Evolutionary conservation across 2,113 vertebrate genomes (phyloP), one percentile per base, ranked within the genome.

Genomic region (Ranitomeya variabilis): DNA sequence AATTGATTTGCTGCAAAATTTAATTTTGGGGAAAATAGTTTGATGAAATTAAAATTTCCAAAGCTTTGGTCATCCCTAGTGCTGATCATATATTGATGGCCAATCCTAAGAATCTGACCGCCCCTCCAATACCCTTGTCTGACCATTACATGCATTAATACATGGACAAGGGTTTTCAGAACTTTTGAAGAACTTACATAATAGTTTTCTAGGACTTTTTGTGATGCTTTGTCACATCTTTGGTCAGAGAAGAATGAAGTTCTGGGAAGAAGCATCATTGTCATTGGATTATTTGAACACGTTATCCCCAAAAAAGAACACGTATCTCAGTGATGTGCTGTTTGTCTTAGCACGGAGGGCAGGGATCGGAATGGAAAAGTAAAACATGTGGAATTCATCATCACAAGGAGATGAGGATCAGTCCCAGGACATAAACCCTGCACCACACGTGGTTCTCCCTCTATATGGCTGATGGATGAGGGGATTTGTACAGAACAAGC

Each of bases 311-410:
- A 62, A 23, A 31, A 81, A 62, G 37, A 81, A 37, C 79, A 81
- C 57, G 26, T 31, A 11, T 80, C 9, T 62, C 62, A 62, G 15
- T 37, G 57, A 81, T 81, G 79, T 62, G 26, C 23, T 81, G 37
- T 81, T 81, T 81, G 37, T 81, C 31, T 81, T 57, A 81, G 57
- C 26, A 45, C 26, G 79, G 57, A 31, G 79, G 55, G 57, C 57
- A 81, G 57, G 10, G 26, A 37, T 62, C 7, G 57, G 79, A 81
- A 62, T 81, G 79, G 79, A 81, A 81, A 62, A 60, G 79, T 81
- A 60, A 81, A 81, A 81, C 79, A 81, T 55, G 57, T 81, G 79
- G 79, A 9, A 62, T 57, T 62, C 57, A 81, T 62, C 57, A 81
- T 81, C 79, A 62, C 23, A 11, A 60, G 57, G 12, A 57, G 79